A percentile compares a stretch with the other conserved stretches of the same genome.
Conservation (phyloP, 2,797 vertebrate genomes). For the Mionectes olivaceus region DNA sequence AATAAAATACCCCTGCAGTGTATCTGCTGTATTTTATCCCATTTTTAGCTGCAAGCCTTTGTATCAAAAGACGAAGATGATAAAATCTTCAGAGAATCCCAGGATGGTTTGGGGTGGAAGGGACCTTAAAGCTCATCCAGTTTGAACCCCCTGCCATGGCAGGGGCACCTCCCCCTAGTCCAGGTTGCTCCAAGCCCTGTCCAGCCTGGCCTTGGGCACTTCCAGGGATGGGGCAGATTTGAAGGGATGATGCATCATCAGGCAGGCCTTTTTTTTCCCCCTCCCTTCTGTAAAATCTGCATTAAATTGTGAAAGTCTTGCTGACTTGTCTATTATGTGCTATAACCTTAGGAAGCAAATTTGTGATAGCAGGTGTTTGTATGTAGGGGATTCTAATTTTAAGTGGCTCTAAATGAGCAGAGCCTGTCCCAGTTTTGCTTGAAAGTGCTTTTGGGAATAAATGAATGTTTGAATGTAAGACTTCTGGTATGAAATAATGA, state of each 20-base stretch:
- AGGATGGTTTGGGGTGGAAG: background rate
- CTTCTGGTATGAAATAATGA: background rate
- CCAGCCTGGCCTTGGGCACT: background rate
- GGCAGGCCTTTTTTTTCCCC: background rate
- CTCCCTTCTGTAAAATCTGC: background rate
- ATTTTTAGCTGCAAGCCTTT: background rate
- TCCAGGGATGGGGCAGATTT: background rate
- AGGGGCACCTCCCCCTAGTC: background rate
- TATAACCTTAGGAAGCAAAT: conserved; percentile 48
- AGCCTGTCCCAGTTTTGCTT: conserved; percentile 41
- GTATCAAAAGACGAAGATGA: background rate
- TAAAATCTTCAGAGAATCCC: background rate
- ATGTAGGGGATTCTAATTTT: conserved; percentile 61
- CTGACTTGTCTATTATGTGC: conserved; percentile 1
- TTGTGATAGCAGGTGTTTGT: conserved; percentile 41
- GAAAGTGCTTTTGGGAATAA: conserved; percentile 24
- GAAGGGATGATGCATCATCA: background rate
- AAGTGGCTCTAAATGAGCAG: conserved; percentile 31
- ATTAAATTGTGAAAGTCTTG: background rate
- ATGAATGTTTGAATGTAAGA: background rate
- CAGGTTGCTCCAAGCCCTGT: background rate
- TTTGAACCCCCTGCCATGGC: fast-evolving
- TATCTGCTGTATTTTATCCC: background rate
- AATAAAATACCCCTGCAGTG: background rate
- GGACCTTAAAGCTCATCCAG: background rate